phyloP scores from a whole-genome alignment of 2,113 vertebrate genomes.

The Lampris megalopsis region DNA sequence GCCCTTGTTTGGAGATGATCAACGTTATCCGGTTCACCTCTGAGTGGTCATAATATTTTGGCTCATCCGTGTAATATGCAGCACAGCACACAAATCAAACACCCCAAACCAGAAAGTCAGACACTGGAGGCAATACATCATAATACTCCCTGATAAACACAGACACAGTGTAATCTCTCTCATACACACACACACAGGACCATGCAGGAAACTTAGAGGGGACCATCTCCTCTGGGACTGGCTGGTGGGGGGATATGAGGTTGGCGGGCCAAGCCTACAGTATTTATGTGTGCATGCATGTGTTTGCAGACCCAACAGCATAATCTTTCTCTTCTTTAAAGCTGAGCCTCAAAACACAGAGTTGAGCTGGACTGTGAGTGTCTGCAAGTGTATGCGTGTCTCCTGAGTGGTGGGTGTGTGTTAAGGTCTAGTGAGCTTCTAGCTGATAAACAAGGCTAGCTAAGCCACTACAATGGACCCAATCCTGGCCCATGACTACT shows the following conservation, averaged over 20 bases:
- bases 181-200: conserved; percentile 30
- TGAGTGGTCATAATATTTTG: too few relatives aligned
- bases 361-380: conserved; percentile 18
- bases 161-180: conserved; percentile 6
- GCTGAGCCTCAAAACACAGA: conserved; percentile 14
- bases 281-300: conserved; percentile 5
- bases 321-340: conserved; percentile 54
- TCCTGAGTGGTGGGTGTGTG: conserved; percentile 54
- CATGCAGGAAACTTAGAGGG: conserved; percentile 69
- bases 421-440: conserved; percentile 79
- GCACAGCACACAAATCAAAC: too few relatives aligned
- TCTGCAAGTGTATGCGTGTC: conserved; percentile 5
- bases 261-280: conserved; percentile 54
- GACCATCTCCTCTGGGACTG: conserved; percentile 47
- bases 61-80: too few relatives aligned
- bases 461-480: conserved; percentile 79
- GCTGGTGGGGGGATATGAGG: conserved; percentile 55
- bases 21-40: too few relatives aligned
- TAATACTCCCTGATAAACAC: conserved; percentile 15
- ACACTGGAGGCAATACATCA: background rate
- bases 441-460: conserved; percentile 77
- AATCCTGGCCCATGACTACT: conserved; percentile 68
- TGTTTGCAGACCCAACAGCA: conserved; percentile 41
- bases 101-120: background rate
- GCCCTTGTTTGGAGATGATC: too few relatives aligned